A percentile compares a stretch with the other conserved stretches of the same genome.
These are phyloP conservation scores for Lasioglossum lativentre DNA, from an alignment of 2,888 invertebrate genomes.

Conservation along the genomic window DNA sequence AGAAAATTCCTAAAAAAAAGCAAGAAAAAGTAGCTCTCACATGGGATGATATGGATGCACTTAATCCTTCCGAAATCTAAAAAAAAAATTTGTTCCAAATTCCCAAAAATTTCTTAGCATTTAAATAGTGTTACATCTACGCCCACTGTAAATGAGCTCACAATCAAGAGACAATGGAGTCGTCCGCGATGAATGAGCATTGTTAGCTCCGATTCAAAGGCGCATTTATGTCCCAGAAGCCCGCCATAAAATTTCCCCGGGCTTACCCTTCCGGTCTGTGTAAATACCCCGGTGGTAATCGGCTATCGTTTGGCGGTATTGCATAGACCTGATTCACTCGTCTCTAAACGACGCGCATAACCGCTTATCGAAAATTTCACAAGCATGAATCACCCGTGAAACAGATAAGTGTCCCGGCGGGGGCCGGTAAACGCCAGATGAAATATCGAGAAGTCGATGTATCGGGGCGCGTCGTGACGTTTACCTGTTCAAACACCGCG, in stretches of 20 bases:
- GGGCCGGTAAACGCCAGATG: conserved; percentile 21
- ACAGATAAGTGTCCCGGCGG: conserved; percentile 32
- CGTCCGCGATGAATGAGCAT: too few relatives aligned
- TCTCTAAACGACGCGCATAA: conserved; percentile 3
- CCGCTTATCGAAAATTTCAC: conserved; percentile 30
- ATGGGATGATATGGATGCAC: too few relatives aligned
- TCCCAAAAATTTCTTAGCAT: too few relatives aligned
- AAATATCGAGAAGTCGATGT: conserved; percentile 43
- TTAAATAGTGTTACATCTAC: too few relatives aligned
- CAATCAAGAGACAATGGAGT: too few relatives aligned
- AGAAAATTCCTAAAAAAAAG: too few relatives aligned
- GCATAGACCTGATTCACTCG: not conserved
- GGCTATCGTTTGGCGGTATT: not conserved
- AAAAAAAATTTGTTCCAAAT: too few relatives aligned
- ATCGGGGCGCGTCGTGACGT: conserved; percentile 35
- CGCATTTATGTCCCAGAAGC: not conserved
- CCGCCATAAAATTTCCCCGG: not conserved
- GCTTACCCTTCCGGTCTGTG: not conserved
- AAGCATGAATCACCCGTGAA: conserved; percentile 12
- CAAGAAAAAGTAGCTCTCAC: too few relatives aligned
- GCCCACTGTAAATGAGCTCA: too few relatives aligned
- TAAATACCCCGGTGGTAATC: not conserved
- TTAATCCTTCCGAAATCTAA: too few relatives aligned
- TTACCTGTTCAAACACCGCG: conserved; percentile 63
- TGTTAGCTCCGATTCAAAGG: not conserved